Conservation (phyloP, 2,888 invertebrate species). For the Trichacis sp. region DNA sequence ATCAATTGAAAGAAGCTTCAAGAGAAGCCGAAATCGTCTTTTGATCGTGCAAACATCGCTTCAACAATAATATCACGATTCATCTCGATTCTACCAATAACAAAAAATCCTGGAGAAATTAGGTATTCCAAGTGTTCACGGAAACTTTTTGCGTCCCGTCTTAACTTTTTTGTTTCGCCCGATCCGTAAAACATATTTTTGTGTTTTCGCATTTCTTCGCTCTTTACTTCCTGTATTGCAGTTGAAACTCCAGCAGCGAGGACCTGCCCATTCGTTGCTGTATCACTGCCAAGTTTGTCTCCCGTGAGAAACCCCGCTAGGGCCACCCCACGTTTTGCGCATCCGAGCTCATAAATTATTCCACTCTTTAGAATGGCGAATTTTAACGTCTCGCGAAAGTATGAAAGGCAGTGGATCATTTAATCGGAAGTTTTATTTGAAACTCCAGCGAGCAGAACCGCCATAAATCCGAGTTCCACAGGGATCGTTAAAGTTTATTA, state of each 20-base stretch:
- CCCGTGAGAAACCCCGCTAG: conserved; percentile 33
- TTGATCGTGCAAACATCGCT: no score
- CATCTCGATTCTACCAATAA: no score
- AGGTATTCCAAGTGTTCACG: no score
- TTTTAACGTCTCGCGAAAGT: conserved; percentile 21
- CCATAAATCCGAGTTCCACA: no score
- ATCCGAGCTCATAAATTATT: conserved; percentile 34
- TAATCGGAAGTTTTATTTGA: conserved; percentile 17
- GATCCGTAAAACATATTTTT: conserved; percentile 32
- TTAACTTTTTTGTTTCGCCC: background rate
- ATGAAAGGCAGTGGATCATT: conserved; percentile 21
- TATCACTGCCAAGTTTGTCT: conserved; percentile 40
- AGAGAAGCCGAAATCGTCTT: no score
- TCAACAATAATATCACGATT: no score
- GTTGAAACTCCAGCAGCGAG: conserved; percentile 20
- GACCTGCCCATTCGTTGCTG: conserved; percentile 29
- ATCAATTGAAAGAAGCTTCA: no score
- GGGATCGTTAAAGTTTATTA: no score
- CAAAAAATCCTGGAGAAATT: no score
- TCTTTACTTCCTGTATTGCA: conserved; percentile 23
- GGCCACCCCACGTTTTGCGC: conserved; percentile 25
- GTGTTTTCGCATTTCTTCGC: conserved; percentile 14
- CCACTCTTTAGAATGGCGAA: conserved; percentile 27
- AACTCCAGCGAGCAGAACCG: no score
- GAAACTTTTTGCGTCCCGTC: no score